Evolutionary conservation across 2,888 invertebrate species (phyloP).

Genomic region (Dexiosoma caninum): DNA sequence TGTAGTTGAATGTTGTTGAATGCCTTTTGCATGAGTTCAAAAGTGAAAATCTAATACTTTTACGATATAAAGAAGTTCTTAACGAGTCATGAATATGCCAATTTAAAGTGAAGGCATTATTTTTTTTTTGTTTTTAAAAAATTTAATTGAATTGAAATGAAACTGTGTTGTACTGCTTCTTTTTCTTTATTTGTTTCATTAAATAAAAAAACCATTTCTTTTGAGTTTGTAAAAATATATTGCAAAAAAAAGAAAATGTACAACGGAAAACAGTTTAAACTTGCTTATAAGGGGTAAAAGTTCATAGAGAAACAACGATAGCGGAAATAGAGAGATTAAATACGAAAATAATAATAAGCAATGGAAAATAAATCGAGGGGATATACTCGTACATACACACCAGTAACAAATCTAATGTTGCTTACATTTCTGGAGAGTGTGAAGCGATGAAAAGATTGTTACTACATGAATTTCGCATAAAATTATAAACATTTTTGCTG

Average conservation of each 20-base stretch:
- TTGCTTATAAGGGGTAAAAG: slow-evolving; percentile 29
- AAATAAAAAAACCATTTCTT: slow-evolving; percentile 16
- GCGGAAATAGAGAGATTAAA: slow-evolving; percentile 35
- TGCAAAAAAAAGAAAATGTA: slow-evolving; percentile 37
- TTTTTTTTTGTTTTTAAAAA: no score
- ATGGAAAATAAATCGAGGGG: background rate
- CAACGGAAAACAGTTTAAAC: slow-evolving; percentile 12
- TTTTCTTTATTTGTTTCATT: background rate
- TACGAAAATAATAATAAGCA: background rate
- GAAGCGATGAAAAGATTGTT: no score
- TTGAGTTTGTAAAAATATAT: background rate
- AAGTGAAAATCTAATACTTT: no score
- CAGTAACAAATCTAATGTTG: background rate
- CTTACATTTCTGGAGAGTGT: no score
- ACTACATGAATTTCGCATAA: no score
- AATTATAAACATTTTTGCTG: no score
- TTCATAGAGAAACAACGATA: background rate
- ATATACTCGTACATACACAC: background rate
- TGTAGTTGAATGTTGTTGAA: no score
- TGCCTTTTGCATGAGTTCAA: no score
- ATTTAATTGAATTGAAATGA: slow-evolving; percentile 12
- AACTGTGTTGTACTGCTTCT: slow-evolving; percentile 16
- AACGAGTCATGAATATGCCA: no score
- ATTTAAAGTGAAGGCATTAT: no score
- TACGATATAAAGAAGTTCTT: no score